phyloP scores from a whole-genome alignment of 2,888 invertebrate species.

The Epinotia demarniana region DNA sequence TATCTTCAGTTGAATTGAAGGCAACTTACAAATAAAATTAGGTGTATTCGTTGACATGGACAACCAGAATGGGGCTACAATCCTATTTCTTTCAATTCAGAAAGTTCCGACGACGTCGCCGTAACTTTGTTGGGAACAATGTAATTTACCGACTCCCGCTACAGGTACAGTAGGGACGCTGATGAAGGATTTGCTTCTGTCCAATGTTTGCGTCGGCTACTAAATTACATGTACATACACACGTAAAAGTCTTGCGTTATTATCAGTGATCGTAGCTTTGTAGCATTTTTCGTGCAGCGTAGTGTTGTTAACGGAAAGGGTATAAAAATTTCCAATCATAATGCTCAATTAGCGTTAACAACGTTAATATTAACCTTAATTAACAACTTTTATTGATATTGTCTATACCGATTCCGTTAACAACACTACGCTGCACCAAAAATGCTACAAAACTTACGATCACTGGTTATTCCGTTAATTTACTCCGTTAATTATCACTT shows the following conservation, averaged over 20 bases:
- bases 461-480: no score
- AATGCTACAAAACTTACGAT: no score
- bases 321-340: no score
- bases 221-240: not conserved
- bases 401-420: no score
- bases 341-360: no score
- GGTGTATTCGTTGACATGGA: slow-evolving; percentile 22
- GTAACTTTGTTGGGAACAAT: slow-evolving; percentile 48
- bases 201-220: not conserved
- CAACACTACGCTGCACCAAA: no score
- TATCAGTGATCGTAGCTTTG: no score
- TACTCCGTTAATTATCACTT: no score
- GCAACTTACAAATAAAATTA: slow-evolving; percentile 6
- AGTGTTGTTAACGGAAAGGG: no score
- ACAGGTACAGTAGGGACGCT: slow-evolving; percentile 23
- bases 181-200: not conserved
- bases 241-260: not conserved
- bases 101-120: slow-evolving; percentile 45
- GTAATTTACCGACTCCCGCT: slow-evolving; percentile 45
- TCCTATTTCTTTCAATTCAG: slow-evolving; percentile 49
- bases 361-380: no score
- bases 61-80: slow-evolving; percentile 42
- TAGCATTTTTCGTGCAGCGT: no score
- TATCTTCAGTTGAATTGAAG: not conserved
- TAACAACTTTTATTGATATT: no score